Percentiles rank a stretch among this genome's conserved stretches.
Conservation (phyloP, 2,888 invertebrate species). For the Uropetala carovei region DNA sequence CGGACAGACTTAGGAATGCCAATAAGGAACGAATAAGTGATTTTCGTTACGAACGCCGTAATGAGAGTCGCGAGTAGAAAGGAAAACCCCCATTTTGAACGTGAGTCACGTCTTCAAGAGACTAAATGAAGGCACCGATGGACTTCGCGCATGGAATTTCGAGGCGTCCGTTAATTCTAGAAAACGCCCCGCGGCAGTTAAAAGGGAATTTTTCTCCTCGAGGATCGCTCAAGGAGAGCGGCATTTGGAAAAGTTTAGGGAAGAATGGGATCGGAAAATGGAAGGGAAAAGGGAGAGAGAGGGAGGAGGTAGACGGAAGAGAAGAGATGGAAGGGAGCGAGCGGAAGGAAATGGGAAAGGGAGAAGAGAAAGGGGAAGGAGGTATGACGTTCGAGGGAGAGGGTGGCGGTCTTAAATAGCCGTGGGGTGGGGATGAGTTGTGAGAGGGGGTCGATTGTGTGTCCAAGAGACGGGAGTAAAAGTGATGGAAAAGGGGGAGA, state of each 20-base stretch:
- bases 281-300: neutral
- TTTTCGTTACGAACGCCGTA: neutral
- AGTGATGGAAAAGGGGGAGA: neutral
- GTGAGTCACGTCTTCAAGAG: neutral
- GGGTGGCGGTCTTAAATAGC: neutral
- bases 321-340: neutral
- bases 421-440: neutral
- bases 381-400: neutral
- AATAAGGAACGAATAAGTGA: conserved; percentile 19
- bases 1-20: neutral
- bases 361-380: neutral
- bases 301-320: neutral
- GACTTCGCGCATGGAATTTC: neutral
- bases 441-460: too few species aligned
- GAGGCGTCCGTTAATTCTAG: neutral
- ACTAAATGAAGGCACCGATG: neutral
- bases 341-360: neutral
- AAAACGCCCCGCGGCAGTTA: neutral
- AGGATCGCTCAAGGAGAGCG: neutral
- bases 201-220: neutral
- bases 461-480: neutral
- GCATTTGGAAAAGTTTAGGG: neutral
- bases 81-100: neutral
- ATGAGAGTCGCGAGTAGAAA: neutral
- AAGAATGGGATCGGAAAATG: conserved; percentile 13